Conservation (phyloP, 2,888 invertebrate species). For the Apodemia hepburni region DNA sequence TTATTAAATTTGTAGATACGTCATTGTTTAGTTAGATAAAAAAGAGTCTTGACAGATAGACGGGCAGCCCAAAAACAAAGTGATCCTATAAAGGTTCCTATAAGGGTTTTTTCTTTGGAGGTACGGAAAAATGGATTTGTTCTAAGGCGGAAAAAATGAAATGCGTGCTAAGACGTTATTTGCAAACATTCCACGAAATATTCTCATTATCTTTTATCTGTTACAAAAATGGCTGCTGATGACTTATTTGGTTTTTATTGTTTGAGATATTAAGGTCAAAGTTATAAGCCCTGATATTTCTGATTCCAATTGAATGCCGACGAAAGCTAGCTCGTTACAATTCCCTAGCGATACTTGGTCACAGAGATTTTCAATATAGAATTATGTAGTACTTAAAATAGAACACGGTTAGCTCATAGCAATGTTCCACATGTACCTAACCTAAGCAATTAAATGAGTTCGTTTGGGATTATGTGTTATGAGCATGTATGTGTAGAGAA, state of each 20-base stretch:
- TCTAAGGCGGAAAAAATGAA: no score
- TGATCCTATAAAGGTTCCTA: no score
- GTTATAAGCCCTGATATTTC: background rate
- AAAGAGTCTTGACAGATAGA: no score
- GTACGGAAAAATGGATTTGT: no score
- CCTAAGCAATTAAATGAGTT: conserved; percentile 9
- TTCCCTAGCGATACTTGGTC: background rate
- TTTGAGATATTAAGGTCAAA: background rate
- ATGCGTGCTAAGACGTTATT: no score
- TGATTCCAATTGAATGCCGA: background rate
- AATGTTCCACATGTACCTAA: background rate
- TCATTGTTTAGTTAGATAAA: no score
- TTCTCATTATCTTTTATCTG: background rate
- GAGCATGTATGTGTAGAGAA: background rate
- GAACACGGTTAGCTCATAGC: background rate
- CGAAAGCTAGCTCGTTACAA: background rate
- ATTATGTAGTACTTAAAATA: conserved; percentile 4
- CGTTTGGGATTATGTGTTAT: background rate
- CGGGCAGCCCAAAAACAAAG: no score
- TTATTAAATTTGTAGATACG: no score
- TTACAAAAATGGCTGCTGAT: background rate
- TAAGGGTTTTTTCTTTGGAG: no score
- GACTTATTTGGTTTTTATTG: background rate
- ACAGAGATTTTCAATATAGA: background rate
- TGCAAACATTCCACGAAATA: no score